These are phyloP conservation scores for Brachionus angularis DNA, from an alignment of 1,140 invertebrate genomes.

Conservation along the genomic window DNA sequence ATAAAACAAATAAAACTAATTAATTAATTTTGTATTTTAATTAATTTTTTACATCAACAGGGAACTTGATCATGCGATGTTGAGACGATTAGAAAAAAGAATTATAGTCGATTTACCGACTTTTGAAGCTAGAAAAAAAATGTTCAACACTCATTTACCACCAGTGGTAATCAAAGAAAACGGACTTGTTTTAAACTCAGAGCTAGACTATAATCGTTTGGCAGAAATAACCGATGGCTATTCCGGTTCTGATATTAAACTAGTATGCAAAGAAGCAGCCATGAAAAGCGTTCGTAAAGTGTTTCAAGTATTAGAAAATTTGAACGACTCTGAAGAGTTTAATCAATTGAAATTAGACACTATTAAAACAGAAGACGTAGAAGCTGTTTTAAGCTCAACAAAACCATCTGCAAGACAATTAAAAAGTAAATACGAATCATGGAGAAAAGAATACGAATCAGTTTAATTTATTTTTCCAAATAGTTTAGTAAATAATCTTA, in stretches of 20 bases:
- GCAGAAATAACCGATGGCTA: conserved; percentile 69
- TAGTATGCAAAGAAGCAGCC: conserved; percentile 79
- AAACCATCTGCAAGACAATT: conserved; percentile 60
- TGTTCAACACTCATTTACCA: conserved; percentile 65
- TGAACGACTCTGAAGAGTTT: conserved; percentile 48
- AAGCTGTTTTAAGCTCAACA: conserved; percentile 57
- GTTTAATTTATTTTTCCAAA: conserved; percentile 52
- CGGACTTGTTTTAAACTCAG: conserved; percentile 56
- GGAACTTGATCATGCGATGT: conserved; percentile 80
- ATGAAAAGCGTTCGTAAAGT: conserved; percentile 61
- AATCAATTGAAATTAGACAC: conserved; percentile 54
- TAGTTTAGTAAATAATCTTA: no score
- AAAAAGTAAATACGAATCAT: conserved; percentile 57
- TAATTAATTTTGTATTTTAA: background rate
- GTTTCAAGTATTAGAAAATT: conserved; percentile 60
- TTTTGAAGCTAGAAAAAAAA: conserved; percentile 62
- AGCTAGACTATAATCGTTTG: conserved; percentile 63
- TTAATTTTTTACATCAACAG: conserved; percentile 55
- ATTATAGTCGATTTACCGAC: conserved; percentile 75
- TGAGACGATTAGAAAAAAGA: conserved; percentile 80
- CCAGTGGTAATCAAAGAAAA: conserved; percentile 56
- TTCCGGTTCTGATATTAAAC: conserved; percentile 79
- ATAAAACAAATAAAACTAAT: no score
- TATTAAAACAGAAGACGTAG: conserved; percentile 60
- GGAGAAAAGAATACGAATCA: conserved; percentile 61